Evolutionary conservation across 2,797 vertebrate species (phyloP), one percentile per base, ranked within the genome.

Genomic region (Falco columbarius): DNA sequence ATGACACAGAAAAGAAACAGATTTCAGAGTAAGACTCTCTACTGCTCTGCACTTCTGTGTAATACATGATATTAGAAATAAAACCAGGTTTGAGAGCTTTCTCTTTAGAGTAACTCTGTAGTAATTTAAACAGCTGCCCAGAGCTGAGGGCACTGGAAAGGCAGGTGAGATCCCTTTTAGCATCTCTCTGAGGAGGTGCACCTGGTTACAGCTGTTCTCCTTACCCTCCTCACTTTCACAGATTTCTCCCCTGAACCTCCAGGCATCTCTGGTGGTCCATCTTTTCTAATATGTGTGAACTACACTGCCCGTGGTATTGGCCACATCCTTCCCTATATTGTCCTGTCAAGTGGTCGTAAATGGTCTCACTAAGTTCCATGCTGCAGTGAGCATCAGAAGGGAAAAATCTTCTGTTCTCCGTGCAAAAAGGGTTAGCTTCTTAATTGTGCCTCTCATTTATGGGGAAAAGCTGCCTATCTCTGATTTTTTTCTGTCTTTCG

Each of bases 361-460:
- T 32, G 17, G 14, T 71, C 46, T 73, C 2, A 2, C 32, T 70
- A 46, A 85, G 49, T 88, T 88, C 58, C 32, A 10, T 83, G 51
- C 55, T 87, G 40, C 47, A 24, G n/a, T 87, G 70, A 83, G 34
- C 15, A 88, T 75, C 54, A 61, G 68, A 91, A 85, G 10, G 46
- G 56, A 85, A 96, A 96, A 85, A 87, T 59, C 46, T 23, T 54
- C 59, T 68, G 6, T 85, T 85, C 76, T 54, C 72, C 17, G 6
- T 73, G n/a, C 13, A 67, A 79, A 65, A 71, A 61, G 11, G 71
- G 58, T 84, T 88, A 75, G 14, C 51, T 55, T 67, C 44, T 65
- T 71, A 66, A 32, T 27, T 42, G 30, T 89, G 24, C 26, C 34
- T 87, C 66, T 32, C 8, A 23, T 84, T 89, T 49, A 88, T 14